Conservation (phyloP, 1,140 invertebrate genomes). For the Macrobrachium nipponense region DNA sequence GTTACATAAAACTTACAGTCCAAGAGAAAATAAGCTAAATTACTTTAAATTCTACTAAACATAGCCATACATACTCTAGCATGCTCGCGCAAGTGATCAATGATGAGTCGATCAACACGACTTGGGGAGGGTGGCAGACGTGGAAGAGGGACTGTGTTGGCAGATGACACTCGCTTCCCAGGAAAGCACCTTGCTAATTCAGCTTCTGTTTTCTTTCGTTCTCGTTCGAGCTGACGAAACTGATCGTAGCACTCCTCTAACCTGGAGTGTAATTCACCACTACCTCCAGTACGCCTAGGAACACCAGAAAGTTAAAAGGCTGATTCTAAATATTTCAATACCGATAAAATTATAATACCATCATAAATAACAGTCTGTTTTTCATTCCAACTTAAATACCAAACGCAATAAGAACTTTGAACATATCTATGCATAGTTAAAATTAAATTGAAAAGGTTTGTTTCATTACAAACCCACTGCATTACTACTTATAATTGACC, state of each 20-base stretch:
- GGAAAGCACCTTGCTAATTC: constrained; percentile 83
- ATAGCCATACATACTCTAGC: constrained; percentile 72
- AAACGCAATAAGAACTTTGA: neutral
- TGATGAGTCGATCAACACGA: constrained; percentile 83
- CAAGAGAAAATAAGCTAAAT: no score
- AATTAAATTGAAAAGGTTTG: neutral
- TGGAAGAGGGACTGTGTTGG: constrained; percentile 85
- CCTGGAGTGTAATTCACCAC: constrained; percentile 67
- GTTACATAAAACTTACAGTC: no score
- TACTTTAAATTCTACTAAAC: no score
- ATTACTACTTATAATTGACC: no score
- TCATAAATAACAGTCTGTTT: neutral
- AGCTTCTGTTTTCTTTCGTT: constrained; percentile 87
- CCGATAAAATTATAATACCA: neutral
- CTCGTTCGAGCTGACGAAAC: constrained; percentile 84
- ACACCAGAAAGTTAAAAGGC: neutral
- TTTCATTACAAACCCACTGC: neutral
- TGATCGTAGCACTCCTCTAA: constrained; percentile 87
- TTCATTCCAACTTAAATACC: neutral
- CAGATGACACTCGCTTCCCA: constrained; percentile 83
- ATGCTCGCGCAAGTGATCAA: constrained; percentile 86
- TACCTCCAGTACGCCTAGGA: constrained; percentile 51
- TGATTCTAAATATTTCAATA: no score
- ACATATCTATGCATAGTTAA: neutral
- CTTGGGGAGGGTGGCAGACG: constrained; percentile 84